Evolutionary conservation across 2,113 vertebrate genomes (phyloP).

Genomic region (Daphoenositta chrysoptera): DNA sequence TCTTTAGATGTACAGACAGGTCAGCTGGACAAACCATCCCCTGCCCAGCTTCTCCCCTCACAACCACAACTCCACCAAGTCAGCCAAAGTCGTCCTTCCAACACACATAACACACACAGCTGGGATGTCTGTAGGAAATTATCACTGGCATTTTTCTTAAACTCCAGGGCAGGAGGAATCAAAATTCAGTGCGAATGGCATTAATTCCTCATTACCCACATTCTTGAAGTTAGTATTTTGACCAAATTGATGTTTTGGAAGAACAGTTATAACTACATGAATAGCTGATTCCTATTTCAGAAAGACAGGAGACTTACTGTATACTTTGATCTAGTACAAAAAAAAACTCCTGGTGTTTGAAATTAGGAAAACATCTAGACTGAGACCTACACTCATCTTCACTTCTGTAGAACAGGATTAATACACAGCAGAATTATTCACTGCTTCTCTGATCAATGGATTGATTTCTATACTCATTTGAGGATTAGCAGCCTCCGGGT

Average conservation of each 20-base stretch:
- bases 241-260: not conserved
- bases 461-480: not conserved
- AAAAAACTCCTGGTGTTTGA: not conserved
- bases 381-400: not conserved
- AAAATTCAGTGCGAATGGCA: not conserved
- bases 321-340: not conserved
- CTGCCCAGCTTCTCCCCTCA: rapidly evolving
- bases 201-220: not conserved
- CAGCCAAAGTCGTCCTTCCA: not conserved
- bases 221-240: not conserved
- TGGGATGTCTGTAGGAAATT: not conserved
- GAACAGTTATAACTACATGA: not conserved
- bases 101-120: rapidly evolving
- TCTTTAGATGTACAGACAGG: not conserved
- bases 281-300: not conserved
- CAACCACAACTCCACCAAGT: not conserved
- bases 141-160: not conserved
- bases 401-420: not conserved
- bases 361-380: not conserved
- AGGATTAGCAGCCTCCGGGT: not conserved
- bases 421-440: not conserved
- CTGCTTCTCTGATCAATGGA: not conserved
- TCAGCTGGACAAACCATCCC: not conserved
- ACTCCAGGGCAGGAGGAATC: not conserved
- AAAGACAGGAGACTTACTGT: not conserved